Base-by-base conservation (phyloP, 2,797 vertebrate genomes). In the Cyprinodon diabolis region DNA sequence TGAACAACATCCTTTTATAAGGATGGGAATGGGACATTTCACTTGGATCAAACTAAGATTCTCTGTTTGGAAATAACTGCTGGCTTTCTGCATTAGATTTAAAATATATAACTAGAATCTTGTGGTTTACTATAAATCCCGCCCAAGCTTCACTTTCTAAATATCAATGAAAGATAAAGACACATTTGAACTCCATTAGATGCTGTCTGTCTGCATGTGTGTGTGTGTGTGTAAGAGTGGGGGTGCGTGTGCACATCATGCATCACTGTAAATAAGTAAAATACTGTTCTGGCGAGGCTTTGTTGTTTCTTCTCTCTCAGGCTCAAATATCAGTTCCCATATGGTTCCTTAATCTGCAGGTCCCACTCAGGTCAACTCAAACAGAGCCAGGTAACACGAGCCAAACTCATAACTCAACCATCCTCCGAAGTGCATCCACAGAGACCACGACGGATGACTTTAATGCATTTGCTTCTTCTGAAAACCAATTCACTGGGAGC, bases 291-390 rank as follows among this genome's bases (percentile, higher is more conserved):
- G 66, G 65, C 71, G 65, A 35, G 76, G 69, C 66, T 58, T 67
- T 78, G 51, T 74, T 81, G 74, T 71, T 86, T 79, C 85, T 90
- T 78, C 74, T 86, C 72, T 85, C 76, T 78, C 76, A 72, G 81
- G 87, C 89, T 95, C 93, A 76, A 78, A 90, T 94, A 95, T 91
- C 93, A 93, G 77, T 74, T 90, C 86, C 91, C 94, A 93, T 87
- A 94, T 95, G 94, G 92, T 91, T 89, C 88, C 87, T 89, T 95
- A 93, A 95, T 95, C 92, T 93, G 79, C 66, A 85, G 86, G 90
- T 90, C 90, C 83, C 71, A 49, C 87, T 90, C 85, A 90, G 91
- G 91, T 93, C 92, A 93, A 84, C 85, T 83, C 85, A 83, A 83
- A 86, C 90, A 87, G 87, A 89, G 89, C 87, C 90, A 92, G 91